Evolutionary conservation across 2,113 vertebrate species (phyloP), one percentile per base, ranked within the genome.

Genomic region (Globicephala melas): DNA sequence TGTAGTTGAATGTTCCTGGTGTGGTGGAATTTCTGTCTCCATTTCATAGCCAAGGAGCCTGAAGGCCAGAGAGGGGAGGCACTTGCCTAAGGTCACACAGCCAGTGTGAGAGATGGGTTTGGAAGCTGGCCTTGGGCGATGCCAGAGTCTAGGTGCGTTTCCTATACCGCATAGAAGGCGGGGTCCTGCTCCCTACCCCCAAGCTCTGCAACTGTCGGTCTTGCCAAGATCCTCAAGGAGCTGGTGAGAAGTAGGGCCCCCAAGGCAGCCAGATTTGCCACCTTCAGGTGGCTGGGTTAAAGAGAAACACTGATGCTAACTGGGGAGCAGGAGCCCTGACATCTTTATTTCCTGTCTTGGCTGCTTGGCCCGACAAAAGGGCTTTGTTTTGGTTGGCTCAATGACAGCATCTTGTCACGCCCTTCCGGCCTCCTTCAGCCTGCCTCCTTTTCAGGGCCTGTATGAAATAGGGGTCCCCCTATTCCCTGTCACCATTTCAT

Each of bases 301-400:
- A 83, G 81, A 70, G 47, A 79, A 71, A 70, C 80, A 63, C 23
- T 86, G 94, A 96, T 89, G 94, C 28, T 98, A 94, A 97, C 62
- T 93, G 85, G 89, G 88, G 97, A 95, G 81, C 73, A 65, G 44
- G 50, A 89, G 28, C 38, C 44, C 50, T 2, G 0, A 31, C 93
- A 86, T 82, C 60, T 67, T 60, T 53, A 88, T 96, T 96, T 91
- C 84, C 73, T 73, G 55, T 77, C 85, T 91, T 31, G 10, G 62
- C 73, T 55, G 89, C 85, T 73, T 58, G 85, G 96, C 14, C 41
- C 4, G 5, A 84, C 68, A 65, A 88, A 88, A 91, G 47, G 81
- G 71, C 89, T 96, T 97, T 93, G 91, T 96, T 68, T 94, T 53
- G n/a, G 14, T 70, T 96, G 97, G 95, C 89, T 12, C 31, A 0